Conservation (phyloP, 2,888 invertebrate genomes). For the Chalcis sispes region DNA sequence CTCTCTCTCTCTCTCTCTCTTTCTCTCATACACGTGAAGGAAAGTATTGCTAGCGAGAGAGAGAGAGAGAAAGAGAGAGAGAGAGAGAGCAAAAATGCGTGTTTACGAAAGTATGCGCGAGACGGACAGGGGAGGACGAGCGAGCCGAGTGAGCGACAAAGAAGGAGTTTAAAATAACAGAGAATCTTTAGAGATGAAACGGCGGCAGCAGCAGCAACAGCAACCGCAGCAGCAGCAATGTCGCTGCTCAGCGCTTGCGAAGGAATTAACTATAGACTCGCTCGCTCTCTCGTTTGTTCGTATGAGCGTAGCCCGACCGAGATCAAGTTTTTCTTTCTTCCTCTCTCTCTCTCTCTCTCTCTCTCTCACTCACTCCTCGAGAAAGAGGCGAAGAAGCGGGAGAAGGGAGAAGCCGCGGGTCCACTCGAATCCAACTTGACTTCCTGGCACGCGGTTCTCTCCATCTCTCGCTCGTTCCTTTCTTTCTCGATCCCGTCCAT, state of each 20-base stretch:
- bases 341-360: slow-evolving; percentile 67
- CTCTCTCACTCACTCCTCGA: no score
- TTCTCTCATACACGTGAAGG: background rate
- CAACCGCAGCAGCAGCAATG: no score
- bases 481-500: slow-evolving; percentile 21
- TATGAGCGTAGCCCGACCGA: slow-evolving; percentile 69
- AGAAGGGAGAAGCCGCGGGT: slow-evolving; percentile 60
- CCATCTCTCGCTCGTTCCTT: slow-evolving; percentile 36
- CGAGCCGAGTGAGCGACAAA: slow-evolving; percentile 35
- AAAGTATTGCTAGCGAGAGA: background rate
- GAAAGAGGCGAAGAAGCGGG: slow-evolving; percentile 49
- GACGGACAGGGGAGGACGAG: slow-evolving; percentile 25
- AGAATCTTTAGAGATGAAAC: slow-evolving; percentile 68
- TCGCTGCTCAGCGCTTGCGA: no score
- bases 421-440: slow-evolving; percentile 70
- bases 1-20: no score
- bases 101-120: slow-evolving; percentile 33
- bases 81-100: slow-evolving; percentile 22
- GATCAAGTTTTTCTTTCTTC: slow-evolving; percentile 74
- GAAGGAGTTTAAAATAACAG: slow-evolving; percentile 58
- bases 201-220: slow-evolving; percentile 58
- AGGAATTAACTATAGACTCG: slow-evolving; percentile 60
- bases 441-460: slow-evolving; percentile 73
- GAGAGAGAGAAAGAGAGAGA: background rate
- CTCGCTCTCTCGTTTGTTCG: slow-evolving; percentile 14